Percentiles rank a stretch among this genome's conserved stretches.
These are phyloP conservation scores for Chesias legatella DNA, from an alignment of 2,888 invertebrate genomes.

Conservation along the genomic window DNA sequence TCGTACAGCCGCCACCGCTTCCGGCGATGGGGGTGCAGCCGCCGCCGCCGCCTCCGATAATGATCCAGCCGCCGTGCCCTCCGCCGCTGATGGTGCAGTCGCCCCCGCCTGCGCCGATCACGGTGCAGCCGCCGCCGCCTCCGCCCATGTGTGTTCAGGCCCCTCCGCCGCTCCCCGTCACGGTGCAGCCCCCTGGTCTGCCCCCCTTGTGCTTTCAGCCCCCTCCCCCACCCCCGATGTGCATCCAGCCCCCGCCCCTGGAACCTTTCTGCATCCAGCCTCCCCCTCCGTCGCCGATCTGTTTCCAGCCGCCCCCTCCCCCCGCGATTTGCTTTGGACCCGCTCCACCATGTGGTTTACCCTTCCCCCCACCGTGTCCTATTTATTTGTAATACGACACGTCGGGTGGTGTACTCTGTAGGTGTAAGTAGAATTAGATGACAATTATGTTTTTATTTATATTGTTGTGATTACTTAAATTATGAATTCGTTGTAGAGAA, in stretches of 20 bases:
- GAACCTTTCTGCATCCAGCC: constrained; percentile 60
- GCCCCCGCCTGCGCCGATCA: constrained; percentile 56
- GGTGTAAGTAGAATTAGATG: background rate
- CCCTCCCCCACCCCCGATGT: constrained; percentile 52
- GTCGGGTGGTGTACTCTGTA: constrained; percentile 9
- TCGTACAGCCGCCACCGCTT: constrained; percentile 62
- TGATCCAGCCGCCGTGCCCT: constrained; percentile 58
- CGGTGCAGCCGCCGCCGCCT: constrained; percentile 59
- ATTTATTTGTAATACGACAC: constrained; percentile 36
- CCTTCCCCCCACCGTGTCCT: constrained; percentile 25
- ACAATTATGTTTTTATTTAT: background rate
- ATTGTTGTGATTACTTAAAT: background rate
- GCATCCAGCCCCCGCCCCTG: constrained; percentile 56
- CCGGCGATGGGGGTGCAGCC: constrained; percentile 65
- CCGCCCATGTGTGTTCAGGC: constrained; percentile 60
- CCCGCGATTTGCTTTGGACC: constrained; percentile 38
- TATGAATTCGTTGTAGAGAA: background rate
- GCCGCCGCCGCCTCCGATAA: constrained; percentile 58
- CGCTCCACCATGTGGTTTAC: constrained; percentile 28
- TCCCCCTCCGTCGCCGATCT: constrained; percentile 44
- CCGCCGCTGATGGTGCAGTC: constrained; percentile 58
- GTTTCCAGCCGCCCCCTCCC: constrained; percentile 38
- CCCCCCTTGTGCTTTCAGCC: constrained; percentile 61
- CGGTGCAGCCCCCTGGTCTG: constrained; percentile 56
- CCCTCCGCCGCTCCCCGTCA: constrained; percentile 56